Base-by-base conservation (phyloP, 2,797 vertebrate species). In the Danionella dracula region DNA sequence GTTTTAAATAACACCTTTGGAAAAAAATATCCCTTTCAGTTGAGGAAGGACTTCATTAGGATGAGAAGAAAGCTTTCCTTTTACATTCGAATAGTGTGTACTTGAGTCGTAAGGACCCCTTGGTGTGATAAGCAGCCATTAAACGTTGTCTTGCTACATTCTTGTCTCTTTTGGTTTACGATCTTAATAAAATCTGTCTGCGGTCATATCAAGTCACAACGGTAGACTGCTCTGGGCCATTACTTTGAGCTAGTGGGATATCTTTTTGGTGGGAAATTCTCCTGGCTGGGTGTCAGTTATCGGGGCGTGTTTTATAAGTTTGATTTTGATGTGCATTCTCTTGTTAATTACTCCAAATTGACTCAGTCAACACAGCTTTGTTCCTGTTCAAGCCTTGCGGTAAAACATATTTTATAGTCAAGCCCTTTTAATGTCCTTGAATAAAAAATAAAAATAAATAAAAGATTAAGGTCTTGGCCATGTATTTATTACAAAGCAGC, bases 1-100 rank as follows among this genome's bases (percentile, higher is more conserved):
- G 89, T 89, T 92, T 88, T 89, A 90, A 92, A 93, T 93, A 92
- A 92, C 85, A 88, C 83, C 85, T 84, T 85, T 82, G 77, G 82
- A 90, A 93, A 90, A n/a, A n/a, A 93, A 90, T 89, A 86, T 88
- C 88, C 73, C 83, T 77, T 90, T 86, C 53, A 76, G 84, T 85
- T 90, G 91, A 85, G 80, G 45, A 83, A 83, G 88, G 87, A 83
- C 87, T 87, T 91, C 88, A 90, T 90, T 91, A 84, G 74, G 74
- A 81, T 87, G 85, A 82, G 84, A 91, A 90, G 85, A 89, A 90
- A 90, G 89, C 78, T 69, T 79, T 86, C 73, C 84, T 86, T 83
- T 86, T 89, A 85, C 84, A 80, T 81, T 86, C 85, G 87, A 88
- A 27, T 27, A 3, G 53, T 76, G 71, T 75, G 19, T 35, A 57